Evolutionary conservation across 2,888 invertebrate genomes (phyloP), one percentile per base, ranked within the genome.

Genomic region (Therioaphis trifolii): DNA sequence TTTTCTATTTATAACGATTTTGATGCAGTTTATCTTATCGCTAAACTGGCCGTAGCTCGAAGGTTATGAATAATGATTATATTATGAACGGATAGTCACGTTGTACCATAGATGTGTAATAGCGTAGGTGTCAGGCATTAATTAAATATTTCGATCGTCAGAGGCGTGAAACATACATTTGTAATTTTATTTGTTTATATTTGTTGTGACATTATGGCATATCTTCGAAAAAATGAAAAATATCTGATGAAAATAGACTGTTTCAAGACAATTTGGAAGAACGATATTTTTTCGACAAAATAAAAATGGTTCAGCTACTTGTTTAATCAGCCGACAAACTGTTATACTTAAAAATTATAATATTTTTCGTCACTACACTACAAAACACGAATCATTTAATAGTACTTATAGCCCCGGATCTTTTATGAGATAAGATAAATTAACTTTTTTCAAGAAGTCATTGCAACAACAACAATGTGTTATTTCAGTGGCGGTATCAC

Each of bases 401-500:
- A 35, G 15, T 68, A 78, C 14, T 78, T 78, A 66, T 46, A 49
- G 29, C 49, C 55, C 49, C 68, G 21, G n/a, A 35, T 46, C 43
- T 78, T 52, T 68, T 46, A 43, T 46, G 40, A 66, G 78, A 78
- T 27, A 35, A 14, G 77, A 77, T 66, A 77, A 77, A 49, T 77
- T 66, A 66, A 66, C 27, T 77, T 77, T 29, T 66, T 77, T 77
- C 63, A 66, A 77, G 35, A 77, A 77, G 77, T 63, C 77, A 29
- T 66, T 66, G 49, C 66, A 78, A 78, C 77, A 77, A 63, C 78
- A 79, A 68, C 78, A 79, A 69, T 52, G 35, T 79, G 69, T 68
- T 68, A 55, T 79, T n/a, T 79, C 78, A 79, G 68, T 66, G 69
- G 63, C 49, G n/a, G n/a, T 68, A 79, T 52, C 52, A 78, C 46